These are phyloP conservation scores for Trichogramma evanescens DNA, from an alignment of 2,888 invertebrate species.

Conservation along the genomic window DNA sequence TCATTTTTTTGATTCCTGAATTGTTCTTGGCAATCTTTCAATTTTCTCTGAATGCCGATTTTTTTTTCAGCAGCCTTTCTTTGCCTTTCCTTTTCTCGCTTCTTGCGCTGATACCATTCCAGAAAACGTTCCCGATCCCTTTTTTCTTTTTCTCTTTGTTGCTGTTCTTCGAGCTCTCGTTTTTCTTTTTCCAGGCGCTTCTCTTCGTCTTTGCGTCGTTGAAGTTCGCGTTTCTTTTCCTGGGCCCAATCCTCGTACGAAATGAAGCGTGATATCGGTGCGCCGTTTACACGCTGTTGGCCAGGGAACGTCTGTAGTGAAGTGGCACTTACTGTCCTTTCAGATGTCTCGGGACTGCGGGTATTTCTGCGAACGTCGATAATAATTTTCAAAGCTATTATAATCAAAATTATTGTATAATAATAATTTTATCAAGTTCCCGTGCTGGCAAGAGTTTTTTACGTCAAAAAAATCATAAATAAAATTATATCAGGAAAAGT, in stretches of 20 bases:
- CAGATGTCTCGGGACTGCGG: no score
- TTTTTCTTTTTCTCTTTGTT: constrained; percentile 21
- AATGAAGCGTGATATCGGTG: constrained; percentile 34
- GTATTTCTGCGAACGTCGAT: no score
- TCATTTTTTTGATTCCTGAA: constrained; percentile 32
- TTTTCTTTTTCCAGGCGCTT: constrained; percentile 32
- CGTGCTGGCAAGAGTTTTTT: no score
- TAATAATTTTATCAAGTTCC: no score
- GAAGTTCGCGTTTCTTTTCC: constrained; percentile 44
- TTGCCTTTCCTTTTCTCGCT: constrained; percentile 45
- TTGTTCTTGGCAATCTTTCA: constrained; percentile 39
- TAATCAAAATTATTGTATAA: no score
- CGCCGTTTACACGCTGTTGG: constrained; percentile 20
- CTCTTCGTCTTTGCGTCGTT: constrained; percentile 37
- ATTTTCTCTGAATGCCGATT: constrained; percentile 46
- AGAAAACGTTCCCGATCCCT: constrained; percentile 46
- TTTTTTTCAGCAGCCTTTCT: constrained; percentile 48
- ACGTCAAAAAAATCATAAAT: no score
- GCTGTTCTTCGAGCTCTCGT: constrained; percentile 28
- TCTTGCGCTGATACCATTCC: constrained; percentile 44
- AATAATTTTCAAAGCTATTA: no score
- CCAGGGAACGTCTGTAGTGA: not conserved
- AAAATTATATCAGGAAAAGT: no score
- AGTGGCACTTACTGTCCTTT: no score
- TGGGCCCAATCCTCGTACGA: constrained; percentile 54